Base-by-base conservation (phyloP, 64 coral and sea anemone genomes). In the Anthopleura sola region DNA sequence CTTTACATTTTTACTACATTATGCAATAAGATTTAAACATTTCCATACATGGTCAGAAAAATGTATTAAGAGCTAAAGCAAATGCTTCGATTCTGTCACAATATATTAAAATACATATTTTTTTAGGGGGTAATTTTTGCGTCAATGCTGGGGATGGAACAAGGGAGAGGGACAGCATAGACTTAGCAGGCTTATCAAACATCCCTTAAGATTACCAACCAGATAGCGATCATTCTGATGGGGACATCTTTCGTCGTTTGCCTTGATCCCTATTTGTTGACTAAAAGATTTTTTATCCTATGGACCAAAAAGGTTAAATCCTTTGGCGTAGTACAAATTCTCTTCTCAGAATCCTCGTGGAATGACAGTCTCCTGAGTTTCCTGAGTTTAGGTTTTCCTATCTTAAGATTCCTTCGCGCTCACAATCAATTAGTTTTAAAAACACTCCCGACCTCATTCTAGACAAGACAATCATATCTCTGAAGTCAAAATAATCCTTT, bases 221-320 rank as follows among this genome's bases (percentile, higher is more conserved):
- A 71, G 29, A 71, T 71, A 34, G 29, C n/a, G 66, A 71, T 71
- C 66, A 71, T 71, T 69, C 66, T 71, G 28, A 71, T 71, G 29
- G 29, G 14, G n/a, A 71, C n/a, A 16, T 71, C 66, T 71, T 71
- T 71, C 66, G 29, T 15, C 66, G 15, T 13, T 71, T 71, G 9
- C 16, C 29, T 71, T 71, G 66, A 71, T 71, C 66, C 29, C 66
- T 71, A 71, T 71, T 71, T 71, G 66, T 71, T 71, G 34, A 71
- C 66, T 32, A 36, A 71, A 71, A 71, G 29, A 71, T 71, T 71
- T n/a, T 31, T 32, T 31, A 34, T 71, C 29, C 66, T 71, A 14
- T 71, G n/a, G 66, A 36, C 28, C 31, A 71, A 71, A 68, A 71
- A 13, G 66, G 66, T 71, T 71, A 71, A 36, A 71, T 71, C 29